A percentile compares a stretch with the other conserved stretches of the same genome.
phyloP scores from a whole-genome alignment of 2,888 invertebrate species.

The Polia nebulosa region DNA sequence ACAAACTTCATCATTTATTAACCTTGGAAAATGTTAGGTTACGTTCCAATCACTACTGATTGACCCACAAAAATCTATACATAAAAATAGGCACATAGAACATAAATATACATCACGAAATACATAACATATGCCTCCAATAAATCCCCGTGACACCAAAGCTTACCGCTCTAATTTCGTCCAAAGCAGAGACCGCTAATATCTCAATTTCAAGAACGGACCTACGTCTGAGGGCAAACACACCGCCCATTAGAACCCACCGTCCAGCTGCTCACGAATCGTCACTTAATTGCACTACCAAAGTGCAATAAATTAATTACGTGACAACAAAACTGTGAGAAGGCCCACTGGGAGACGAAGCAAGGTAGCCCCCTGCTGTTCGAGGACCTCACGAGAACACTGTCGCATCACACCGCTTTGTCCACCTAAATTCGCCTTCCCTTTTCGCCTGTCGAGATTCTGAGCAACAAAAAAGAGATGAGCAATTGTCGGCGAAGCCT shows the following conservation, averaged over 20 bases:
- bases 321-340: constrained; percentile 87
- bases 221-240: constrained; percentile 85
- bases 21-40: neutral
- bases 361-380: constrained; percentile 83
- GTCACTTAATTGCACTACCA: constrained; percentile 69
- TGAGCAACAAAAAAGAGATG: constrained; percentile 75
- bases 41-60: neutral
- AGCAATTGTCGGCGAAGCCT: constrained; percentile 84
- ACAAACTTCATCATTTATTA: neutral
- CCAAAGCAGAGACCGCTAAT: constrained; percentile 81
- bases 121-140: constrained; percentile 67
- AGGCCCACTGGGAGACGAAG: constrained; percentile 80
- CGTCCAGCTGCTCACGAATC: constrained; percentile 76
- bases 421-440: constrained; percentile 83
- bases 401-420: constrained; percentile 87
- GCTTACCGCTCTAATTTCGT: constrained; percentile 77
- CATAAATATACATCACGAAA: constrained; percentile 18
- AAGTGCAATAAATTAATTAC: constrained; percentile 90
- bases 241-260: constrained; percentile 82
- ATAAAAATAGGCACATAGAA: constrained; percentile 26
- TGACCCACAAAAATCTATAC: neutral
- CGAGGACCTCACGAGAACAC: constrained; percentile 83
- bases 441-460: constrained; percentile 70
- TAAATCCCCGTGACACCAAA: constrained; percentile 80
- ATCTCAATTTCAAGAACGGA: constrained; percentile 88